Percentiles rank a stretch among this genome's conserved stretches.
These are phyloP conservation scores for Ceyx erithaca DNA, from an alignment of 2,797 vertebrate genomes.

Conservation along the genomic window DNA sequence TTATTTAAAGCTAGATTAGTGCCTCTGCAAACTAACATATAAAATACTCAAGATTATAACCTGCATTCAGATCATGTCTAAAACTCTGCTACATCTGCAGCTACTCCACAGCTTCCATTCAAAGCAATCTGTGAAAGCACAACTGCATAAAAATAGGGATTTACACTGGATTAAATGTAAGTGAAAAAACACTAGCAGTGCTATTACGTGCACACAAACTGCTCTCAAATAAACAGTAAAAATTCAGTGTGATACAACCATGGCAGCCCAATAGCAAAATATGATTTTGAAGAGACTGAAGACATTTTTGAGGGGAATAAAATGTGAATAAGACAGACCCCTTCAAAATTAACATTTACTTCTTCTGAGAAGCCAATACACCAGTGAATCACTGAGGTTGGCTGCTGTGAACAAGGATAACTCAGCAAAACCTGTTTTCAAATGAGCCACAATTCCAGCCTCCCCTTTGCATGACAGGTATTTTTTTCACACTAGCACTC, in stretches of 20 bases:
- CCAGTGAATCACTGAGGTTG: not conserved
- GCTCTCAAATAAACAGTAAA: not conserved
- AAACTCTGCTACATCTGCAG: not conserved
- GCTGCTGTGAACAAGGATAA: not conserved
- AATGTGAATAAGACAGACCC: rapidly evolving
- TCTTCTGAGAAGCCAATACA: not conserved
- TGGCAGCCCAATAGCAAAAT: not conserved
- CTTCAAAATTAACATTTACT: not conserved
- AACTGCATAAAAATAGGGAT: not conserved
- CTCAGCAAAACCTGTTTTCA: not conserved
- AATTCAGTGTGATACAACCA: not conserved
- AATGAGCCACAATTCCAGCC: not conserved
- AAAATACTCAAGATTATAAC: not conserved
- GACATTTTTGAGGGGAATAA: not conserved
- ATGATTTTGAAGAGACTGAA: not conserved
- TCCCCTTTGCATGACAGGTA: not conserved
- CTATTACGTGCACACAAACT: not conserved
- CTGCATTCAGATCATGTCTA: not conserved
- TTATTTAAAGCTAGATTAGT: not conserved
- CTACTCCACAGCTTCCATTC: not conserved
- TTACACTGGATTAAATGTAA: not conserved
- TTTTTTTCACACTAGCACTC: too few relatives aligned
- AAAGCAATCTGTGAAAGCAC: not conserved
- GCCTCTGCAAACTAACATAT: not conserved
- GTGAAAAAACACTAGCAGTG: not conserved